Evolutionary conservation across 2,797 vertebrate species (phyloP), one percentile per base, ranked within the genome.

Genomic region (Enteromius paludinosus): DNA sequence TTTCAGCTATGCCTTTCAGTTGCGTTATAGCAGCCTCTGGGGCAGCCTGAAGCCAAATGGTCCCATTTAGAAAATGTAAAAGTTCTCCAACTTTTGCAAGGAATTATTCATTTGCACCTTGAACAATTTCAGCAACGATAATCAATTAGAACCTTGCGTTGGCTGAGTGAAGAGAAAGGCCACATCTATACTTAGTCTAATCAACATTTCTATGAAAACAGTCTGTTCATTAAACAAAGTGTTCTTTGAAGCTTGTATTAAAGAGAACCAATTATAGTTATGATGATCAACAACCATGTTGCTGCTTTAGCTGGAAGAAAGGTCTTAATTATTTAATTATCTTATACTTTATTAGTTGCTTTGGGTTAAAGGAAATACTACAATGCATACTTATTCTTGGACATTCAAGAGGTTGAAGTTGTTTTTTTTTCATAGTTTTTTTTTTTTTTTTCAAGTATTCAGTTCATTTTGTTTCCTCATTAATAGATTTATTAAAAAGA

Each of bases 21-120:
- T 47, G 59, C 10, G 43, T 38, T 77, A 45, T 35, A 64, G 66
- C 30, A 52, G 65, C 82, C 69, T 59, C 74, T 64, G 54, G 74
- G 75, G 59, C 8, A 49, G 28, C 82, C 75, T 28, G 9, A 25
- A 78, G 82, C 66, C 65, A 52, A 78, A 83, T 12, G 10, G 41
- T 49, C 74, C 65, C 23, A 33, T 78, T 83, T 82, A 69, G 74
- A 54, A 78, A 38, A 78, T 78, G 54, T 77, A 52, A 66, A 70
- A 83, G 41, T 59, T 70, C 47, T n/a, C 35, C n/a, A 35, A 59
- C 25, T 68, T 77, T 30, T 62, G 45, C 45, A 15, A 59, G 52
- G 75, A 45, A 43, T 59, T 23, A 69, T 47, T 49, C 10, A 41
- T 77, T 56, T 69, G 38, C 49, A 52, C 79, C 56, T 47, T 28